Base-by-base conservation (phyloP, 2,888 invertebrate genomes). In the Chrysomela aeneicollis region DNA sequence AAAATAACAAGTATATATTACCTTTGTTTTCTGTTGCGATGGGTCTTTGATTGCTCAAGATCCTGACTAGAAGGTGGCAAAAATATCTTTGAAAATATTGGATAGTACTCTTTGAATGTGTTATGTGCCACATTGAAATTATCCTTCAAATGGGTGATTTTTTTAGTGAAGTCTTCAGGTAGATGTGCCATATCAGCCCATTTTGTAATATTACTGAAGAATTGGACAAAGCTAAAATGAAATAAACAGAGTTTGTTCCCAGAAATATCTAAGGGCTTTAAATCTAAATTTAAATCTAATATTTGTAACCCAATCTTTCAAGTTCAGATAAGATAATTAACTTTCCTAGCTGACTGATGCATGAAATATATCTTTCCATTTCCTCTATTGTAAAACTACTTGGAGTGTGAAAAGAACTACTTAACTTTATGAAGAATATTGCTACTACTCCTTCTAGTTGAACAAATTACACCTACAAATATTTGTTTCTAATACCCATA, bases 141-240 rank as follows among this genome's bases (percentile, higher is more conserved):
- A 62, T 92, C 88, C 78, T 98, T 94, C 63, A 98, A 83, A 66
- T 90, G 88, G 66, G 93, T 91, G 63, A 98, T 92, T 82, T 93
- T 93, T 52, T 89, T 87, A 65, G 91, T 86, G 79, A 97, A 94
- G 62, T 92, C 92, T 73, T 90, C 89, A 0, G 95, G 89, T 83
- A 96, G 87, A 70, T 91, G 90, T 0, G 95, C 92, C 95, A 98
- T 97, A 76, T 96, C 95, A 66, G 93, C 90, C 98, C 98, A 99
- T 78, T 92, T 92, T 79, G 94, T 92, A 77, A 97, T 95, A 85
- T 97, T 97, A 70, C 89, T 90, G 79, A 98, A 97, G 83, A 98
- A 98, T 77, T 97, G 93, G 67, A 93, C 92, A 67, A 98, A 86
- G 79, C 96, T 96, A 84, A 66, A 86, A 85, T 42, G 10, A 42